phyloP scores from a whole-genome alignment of 2,113 vertebrate species.

The Nematolebias whitei region DNA sequence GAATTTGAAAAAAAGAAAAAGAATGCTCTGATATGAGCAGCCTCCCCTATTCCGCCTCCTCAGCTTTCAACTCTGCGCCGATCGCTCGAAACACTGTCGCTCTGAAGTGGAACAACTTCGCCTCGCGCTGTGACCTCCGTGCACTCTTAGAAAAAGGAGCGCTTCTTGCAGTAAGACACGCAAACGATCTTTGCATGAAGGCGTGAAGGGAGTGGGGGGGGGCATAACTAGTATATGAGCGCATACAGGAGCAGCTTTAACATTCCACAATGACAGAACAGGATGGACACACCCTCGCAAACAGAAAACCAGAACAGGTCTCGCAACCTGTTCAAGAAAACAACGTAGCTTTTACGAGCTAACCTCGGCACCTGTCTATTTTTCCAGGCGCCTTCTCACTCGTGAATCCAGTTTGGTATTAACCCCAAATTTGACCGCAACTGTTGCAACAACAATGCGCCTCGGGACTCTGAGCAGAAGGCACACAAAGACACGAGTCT shows the following conservation, averaged over 20 bases:
- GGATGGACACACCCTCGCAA: constrained; percentile 18
- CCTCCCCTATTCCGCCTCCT: constrained; percentile 16
- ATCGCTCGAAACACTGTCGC: constrained; percentile 30
- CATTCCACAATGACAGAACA: constrained; percentile 39
- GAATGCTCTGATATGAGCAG: constrained; percentile 39
- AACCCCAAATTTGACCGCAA: constrained; percentile 18
- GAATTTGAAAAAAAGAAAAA: constrained; percentile 13
- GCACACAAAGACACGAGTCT: constrained; percentile 6
- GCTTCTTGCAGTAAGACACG: background rate
- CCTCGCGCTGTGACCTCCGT: constrained; percentile 37
- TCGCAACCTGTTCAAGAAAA: background rate
- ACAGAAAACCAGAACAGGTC: background rate
- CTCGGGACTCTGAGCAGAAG: background rate
- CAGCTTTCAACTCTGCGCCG: constrained; percentile 25
- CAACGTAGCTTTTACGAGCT: no score
- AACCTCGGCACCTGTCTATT: constrained; percentile 3
- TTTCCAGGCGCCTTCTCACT: background rate
- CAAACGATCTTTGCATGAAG: background rate
- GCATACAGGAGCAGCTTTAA: background rate
- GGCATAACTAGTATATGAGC: no score
- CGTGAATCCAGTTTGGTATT: constrained; percentile 1
- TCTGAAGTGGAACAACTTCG: constrained; percentile 45
- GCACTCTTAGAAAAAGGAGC: background rate
- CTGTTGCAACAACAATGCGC: constrained; percentile 6
- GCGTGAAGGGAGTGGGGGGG: no score